These are phyloP conservation scores for Thereva unica DNA, from an alignment of 2,888 invertebrate genomes.

Conservation along the genomic window DNA sequence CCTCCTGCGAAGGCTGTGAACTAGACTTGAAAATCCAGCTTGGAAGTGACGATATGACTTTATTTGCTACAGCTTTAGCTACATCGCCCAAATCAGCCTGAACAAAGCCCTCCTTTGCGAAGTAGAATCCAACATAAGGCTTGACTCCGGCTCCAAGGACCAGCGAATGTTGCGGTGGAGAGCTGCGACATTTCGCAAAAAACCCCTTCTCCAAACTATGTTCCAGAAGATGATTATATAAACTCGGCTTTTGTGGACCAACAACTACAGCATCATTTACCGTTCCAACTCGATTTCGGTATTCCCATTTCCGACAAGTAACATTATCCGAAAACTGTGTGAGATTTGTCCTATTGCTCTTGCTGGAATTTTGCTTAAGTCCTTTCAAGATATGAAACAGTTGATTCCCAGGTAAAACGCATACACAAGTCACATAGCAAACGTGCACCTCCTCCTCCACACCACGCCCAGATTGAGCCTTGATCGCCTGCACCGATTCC, in stretches of 20 bases:
- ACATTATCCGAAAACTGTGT: conserved; percentile 57
- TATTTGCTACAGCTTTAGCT: conserved; percentile 89
- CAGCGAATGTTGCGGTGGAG: conserved; percentile 75
- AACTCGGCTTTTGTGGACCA: conserved; percentile 63
- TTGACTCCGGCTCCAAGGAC: conserved; percentile 78
- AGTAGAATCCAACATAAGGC: conserved; percentile 88
- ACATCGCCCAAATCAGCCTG: conserved; percentile 85
- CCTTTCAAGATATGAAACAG: conserved; percentile 76
- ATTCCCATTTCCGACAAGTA: conserved; percentile 84
- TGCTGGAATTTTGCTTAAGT: conserved; percentile 72
- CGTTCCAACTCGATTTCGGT: conserved; percentile 73
- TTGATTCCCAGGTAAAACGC: conserved; percentile 73
- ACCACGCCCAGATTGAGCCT: conserved; percentile 67
- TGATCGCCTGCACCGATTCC: conserved; percentile 76
- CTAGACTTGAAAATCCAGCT: conserved; percentile 58
- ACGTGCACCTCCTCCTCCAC: conserved; percentile 60
- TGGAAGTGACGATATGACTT: conserved; percentile 79
- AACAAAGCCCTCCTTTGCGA: conserved; percentile 84
- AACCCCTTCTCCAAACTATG: conserved; percentile 53
- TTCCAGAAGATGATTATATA: conserved; percentile 83
- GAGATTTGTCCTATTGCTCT: conserved; percentile 34
- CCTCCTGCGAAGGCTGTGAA: conserved; percentile 56
- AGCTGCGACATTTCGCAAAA: conserved; percentile 66
- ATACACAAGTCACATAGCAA: conserved; percentile 69
- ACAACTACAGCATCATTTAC: conserved; percentile 81